Evolutionary conservation across 2,888 invertebrate species (phyloP), one percentile per base, ranked within the genome.

Genomic region (Tetragonula carbonaria): DNA sequence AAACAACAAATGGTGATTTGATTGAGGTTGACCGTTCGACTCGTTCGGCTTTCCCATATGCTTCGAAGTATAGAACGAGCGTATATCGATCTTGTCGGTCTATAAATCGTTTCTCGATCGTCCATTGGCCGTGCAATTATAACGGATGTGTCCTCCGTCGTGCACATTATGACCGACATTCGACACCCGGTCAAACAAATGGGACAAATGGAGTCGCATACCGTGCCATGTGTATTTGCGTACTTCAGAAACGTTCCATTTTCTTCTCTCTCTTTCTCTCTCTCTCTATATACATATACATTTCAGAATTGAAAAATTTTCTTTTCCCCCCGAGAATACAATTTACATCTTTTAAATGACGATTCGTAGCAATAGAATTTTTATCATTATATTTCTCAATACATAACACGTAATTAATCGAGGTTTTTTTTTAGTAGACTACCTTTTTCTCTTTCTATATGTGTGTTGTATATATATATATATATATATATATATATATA

Each of bases 121-220:
- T 65, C 72, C 80, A 82, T 85, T 79, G 84, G 78, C 78, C 70
- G 79, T 59, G 67, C 84, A 83, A 86, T 88, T 85, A 85, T 83
- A 80, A 89, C 84, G 76, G 79, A 89, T 83, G 82, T 78, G 84
- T 78, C 87, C 81, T 75, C 82, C 74, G 67, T 81, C 80, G 74
- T 55, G 53, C 74, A 71, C 79, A 71, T 85, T 83, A 77, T 75
- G 82, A 82, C 70, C 85, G 86, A 83, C 78, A 89, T 82, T 78
- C 86, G 88, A 89, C 85, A 73, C 88, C 76, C 73, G 65, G 71
- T 38, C 73, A 87, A 88, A 86, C 80, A 85, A 74, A 78, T 82
- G 68, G 82, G 81, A 86, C 72, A 74, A 51, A 59, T 66, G 63
- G 45, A 67, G 68, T 55, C 76, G 76, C 83, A 72, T 72, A 70